phyloP scores from a whole-genome alignment of 2,797 vertebrate genomes.

The Parotocinclus haroldoi region DNA sequence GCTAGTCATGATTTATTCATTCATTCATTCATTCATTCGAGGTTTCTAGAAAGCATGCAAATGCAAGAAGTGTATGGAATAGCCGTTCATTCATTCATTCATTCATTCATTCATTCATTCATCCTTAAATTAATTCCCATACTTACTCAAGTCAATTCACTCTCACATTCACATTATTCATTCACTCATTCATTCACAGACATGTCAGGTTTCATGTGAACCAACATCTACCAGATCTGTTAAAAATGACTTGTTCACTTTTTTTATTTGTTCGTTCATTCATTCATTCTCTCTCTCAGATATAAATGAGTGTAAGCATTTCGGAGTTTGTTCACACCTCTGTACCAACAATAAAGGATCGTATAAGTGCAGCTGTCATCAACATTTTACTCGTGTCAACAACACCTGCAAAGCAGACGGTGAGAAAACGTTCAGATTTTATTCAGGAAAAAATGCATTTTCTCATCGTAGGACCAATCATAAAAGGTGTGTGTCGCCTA shows the following conservation, averaged over 20 bases:
- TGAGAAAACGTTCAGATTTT: conserved; percentile 49
- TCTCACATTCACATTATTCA: neutral
- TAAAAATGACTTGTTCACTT: too few species aligned
- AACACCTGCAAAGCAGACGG: conserved; percentile 92
- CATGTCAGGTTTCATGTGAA: too few species aligned
- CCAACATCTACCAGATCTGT: neutral
- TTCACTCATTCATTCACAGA: neutral
- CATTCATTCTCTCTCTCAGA: conserved; percentile 65
- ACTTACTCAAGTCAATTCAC: neutral
- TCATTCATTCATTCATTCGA: neutral
- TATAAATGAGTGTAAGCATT: conserved; percentile 85
- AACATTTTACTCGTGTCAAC: conserved; percentile 86
- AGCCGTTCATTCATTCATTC: neutral
- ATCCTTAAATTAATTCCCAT: too few species aligned
- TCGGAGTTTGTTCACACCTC: conserved; percentile 89
- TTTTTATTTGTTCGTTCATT: too few species aligned
- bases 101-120: neutral
- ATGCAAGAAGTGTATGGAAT: too few species aligned
- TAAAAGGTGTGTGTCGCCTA: too few species aligned
- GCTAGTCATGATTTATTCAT: neutral
- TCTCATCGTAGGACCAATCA: too few species aligned
- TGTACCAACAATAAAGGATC: conserved; percentile 97
- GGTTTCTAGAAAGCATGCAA: too few species aligned
- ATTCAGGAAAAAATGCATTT: neutral
- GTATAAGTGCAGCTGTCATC: conserved; percentile 86